Percentiles rank a stretch among this genome's conserved stretches.
Evolutionary conservation across 23 tunicate genomes (phyloP).

Genomic region (Pegea sp.): DNA sequence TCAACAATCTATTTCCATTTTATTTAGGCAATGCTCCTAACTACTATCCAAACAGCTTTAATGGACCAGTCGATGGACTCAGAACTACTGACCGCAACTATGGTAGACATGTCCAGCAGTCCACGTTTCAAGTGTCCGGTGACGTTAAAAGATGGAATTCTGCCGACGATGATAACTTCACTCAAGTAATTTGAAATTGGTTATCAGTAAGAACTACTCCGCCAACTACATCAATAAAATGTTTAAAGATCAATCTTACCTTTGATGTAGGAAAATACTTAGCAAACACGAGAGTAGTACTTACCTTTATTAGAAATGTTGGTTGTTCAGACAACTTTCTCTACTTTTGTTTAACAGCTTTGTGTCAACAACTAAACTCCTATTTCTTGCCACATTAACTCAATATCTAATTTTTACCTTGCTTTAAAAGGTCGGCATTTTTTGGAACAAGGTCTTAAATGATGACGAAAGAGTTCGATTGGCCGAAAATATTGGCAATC

Average conservation of each 20-base stretch:
- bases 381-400: neutral
- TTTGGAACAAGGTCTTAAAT: conserved; percentile 54
- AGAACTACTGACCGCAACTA: conserved; percentile 2
- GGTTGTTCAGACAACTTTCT: too few relatives aligned
- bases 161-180: conserved; percentile 79
- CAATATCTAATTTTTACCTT: neutral
- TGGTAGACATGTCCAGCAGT: neutral
- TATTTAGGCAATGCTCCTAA: conserved; percentile 65
- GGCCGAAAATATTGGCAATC: conserved; percentile 88
- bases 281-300: too few relatives aligned
- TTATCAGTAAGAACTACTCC: neutral
- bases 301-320: neutral
- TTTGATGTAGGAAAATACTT: too few relatives aligned
- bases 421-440: conserved; percentile 18
- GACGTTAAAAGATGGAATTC: conserved; percentile 59
- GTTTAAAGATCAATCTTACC: neutral
- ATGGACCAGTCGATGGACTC: conserved; percentile 56
- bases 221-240: neutral
- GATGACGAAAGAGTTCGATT: conserved; percentile 53
- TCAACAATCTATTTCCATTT: too few relatives aligned
- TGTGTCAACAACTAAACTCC: neutral
- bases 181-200: conserved; percentile 24
- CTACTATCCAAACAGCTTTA: conserved; percentile 96
- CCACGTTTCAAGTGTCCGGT: conserved; percentile 14
- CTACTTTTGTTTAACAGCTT: too few relatives aligned